These are phyloP conservation scores for Anolis carolinensis DNA, from an alignment of 2,113 vertebrate genomes.

Conservation along the genomic window DNA sequence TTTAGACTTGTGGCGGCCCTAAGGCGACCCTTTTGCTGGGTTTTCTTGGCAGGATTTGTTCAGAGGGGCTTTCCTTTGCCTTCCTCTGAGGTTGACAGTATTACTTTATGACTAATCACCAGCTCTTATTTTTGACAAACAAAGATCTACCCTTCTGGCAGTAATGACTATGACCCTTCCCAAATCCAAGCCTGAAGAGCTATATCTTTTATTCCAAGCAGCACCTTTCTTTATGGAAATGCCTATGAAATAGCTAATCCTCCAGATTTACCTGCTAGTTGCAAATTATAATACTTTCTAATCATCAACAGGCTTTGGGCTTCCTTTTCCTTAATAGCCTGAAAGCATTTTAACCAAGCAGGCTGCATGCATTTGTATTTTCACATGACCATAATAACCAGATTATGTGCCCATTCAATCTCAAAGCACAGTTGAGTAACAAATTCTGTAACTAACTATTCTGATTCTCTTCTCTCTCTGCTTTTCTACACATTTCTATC, in stretches of 20 bases:
- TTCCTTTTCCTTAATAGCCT: background rate
- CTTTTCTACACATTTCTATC: no score
- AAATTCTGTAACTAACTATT: background rate
- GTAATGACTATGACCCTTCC: background rate
- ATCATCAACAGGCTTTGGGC: background rate
- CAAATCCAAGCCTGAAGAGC: background rate
- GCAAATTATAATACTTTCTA: background rate
- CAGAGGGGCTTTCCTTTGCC: no score
- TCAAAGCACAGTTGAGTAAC: background rate
- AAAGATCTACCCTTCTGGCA: background rate
- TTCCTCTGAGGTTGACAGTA: no score
- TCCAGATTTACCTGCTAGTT: background rate
- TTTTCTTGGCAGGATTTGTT: no score
- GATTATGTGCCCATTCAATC: background rate
- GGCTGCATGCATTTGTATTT: background rate
- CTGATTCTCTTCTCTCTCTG: background rate
- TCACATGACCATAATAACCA: background rate
- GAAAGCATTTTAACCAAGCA: background rate
- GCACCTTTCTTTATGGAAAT: no score
- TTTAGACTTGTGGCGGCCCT: no score
- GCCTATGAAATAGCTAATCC: background rate
- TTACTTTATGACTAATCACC: background rate
- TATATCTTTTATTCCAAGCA: background rate
- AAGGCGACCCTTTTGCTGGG: no score
- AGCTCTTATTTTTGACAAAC: background rate